Evolutionary conservation across 2,113 vertebrate genomes (phyloP).

Genomic region (Dicaeum eximium): DNA sequence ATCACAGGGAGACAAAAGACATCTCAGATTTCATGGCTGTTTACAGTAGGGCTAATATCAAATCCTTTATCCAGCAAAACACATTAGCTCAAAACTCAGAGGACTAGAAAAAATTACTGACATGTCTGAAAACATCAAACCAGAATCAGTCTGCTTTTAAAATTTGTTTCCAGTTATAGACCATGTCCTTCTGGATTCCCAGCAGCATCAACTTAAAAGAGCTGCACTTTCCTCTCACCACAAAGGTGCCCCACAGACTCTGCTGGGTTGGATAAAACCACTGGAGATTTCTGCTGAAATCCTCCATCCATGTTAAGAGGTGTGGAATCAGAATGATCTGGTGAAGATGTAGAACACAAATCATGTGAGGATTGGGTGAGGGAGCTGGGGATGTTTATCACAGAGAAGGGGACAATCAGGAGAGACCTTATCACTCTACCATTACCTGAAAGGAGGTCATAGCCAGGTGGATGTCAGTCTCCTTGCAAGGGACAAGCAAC

Average conservation of each 20-base stretch:
- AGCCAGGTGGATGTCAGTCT: no score
- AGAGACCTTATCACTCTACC: background rate
- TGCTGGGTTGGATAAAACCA: background rate
- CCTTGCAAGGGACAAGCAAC: no score
- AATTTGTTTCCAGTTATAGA: slow-evolving; percentile 13
- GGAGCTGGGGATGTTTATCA: background rate
- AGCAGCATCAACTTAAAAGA: background rate
- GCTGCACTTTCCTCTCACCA: background rate
- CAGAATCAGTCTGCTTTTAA: background rate
- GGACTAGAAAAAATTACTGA: slow-evolving; percentile 33
- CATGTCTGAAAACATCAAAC: slow-evolving; percentile 29
- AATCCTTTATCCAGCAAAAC: slow-evolving; percentile 30
- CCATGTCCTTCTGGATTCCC: background rate
- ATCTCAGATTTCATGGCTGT: slow-evolving; percentile 18
- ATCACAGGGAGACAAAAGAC: background rate
- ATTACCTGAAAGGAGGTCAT: background rate
- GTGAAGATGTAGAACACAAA: background rate
- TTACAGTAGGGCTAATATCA: background rate
- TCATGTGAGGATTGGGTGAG: background rate
- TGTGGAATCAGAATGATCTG: background rate
- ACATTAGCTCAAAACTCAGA: slow-evolving; percentile 33
- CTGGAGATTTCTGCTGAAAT: background rate
- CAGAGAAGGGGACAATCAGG: background rate
- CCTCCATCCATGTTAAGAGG: background rate
- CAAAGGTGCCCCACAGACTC: background rate